Evolutionary conservation across 2,888 invertebrate species (phyloP).

Genomic region (Apocheima hispidaria): DNA sequence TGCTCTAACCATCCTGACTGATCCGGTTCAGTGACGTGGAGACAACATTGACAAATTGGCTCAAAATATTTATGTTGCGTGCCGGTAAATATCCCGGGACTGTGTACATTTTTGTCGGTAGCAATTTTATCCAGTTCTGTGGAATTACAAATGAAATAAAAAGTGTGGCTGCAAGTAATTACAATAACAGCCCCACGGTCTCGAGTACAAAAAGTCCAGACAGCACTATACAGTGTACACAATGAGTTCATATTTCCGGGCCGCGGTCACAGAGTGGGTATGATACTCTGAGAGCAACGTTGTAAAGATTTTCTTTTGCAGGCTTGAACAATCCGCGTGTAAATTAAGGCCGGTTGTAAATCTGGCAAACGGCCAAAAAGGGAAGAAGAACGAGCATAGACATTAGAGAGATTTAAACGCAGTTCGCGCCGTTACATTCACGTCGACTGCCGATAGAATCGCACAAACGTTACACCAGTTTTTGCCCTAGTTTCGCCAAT

Average conservation of each 20-base stretch:
- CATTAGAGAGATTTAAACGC: slow-evolving; percentile 61
- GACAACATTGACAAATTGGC: slow-evolving; percentile 43
- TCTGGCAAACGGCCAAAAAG: slow-evolving; percentile 65
- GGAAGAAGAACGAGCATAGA: slow-evolving; percentile 54
- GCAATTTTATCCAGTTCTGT: slow-evolving; percentile 31
- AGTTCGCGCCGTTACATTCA: slow-evolving; percentile 48
- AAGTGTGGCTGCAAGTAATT: slow-evolving; percentile 41
- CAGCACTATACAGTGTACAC: slow-evolving; percentile 52
- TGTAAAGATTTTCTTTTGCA: slow-evolving; percentile 60
- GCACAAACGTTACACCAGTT: slow-evolving; percentile 25
- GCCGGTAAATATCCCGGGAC: slow-evolving; percentile 26
- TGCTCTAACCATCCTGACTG: slow-evolving; percentile 44
- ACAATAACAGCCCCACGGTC: slow-evolving; percentile 49
- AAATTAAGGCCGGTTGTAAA: slow-evolving; percentile 68
- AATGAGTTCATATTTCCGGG: slow-evolving; percentile 78
- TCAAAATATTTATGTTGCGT: slow-evolving; percentile 38
- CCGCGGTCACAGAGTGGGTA: slow-evolving; percentile 58
- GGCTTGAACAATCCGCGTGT: slow-evolving; percentile 57
- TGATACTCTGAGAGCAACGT: slow-evolving; percentile 54
- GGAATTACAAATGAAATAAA: slow-evolving; percentile 40
- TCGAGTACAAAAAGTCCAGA: slow-evolving; percentile 65
- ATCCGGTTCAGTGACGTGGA: slow-evolving; percentile 35
- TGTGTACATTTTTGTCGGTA: slow-evolving; percentile 15
- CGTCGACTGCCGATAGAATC: slow-evolving; percentile 50
- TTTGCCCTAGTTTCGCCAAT: slow-evolving; percentile 38